Evolutionary conservation across 2,113 vertebrate genomes (phyloP).

Genomic region (Salminus brasiliensis): DNA sequence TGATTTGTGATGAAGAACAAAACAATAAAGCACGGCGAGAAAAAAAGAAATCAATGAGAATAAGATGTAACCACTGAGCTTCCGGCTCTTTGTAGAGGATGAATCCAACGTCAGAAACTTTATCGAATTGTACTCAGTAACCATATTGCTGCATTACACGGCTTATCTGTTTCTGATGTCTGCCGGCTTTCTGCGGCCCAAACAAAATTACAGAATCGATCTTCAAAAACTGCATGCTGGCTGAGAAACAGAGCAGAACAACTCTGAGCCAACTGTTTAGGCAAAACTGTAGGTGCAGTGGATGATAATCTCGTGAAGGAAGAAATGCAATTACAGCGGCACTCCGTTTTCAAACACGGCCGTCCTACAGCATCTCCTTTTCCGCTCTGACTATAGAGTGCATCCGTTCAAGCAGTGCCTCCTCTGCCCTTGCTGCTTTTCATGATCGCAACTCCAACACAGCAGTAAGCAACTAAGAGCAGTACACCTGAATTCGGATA

Average conservation of each 20-base stretch:
- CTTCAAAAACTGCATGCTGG: background rate
- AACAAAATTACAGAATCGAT: background rate
- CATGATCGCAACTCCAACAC: background rate
- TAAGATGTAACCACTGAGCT: background rate
- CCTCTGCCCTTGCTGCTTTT: background rate
- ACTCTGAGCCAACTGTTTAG: background rate
- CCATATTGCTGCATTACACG: background rate
- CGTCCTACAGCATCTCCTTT: background rate
- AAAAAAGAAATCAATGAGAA: background rate
- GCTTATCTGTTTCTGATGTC: conserved; percentile 1
- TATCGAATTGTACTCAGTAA: background rate
- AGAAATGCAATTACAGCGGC: background rate
- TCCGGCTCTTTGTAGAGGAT: background rate
- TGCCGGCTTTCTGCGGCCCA: background rate
- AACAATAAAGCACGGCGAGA: background rate
- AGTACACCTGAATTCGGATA: background rate
- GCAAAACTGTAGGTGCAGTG: background rate
- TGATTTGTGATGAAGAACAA: background rate
- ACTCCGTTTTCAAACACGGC: background rate
- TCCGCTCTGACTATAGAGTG: background rate
- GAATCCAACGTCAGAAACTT: background rate
- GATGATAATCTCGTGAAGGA: background rate
- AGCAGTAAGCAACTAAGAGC: background rate
- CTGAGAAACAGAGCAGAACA: background rate
- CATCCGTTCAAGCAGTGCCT: background rate